Evolutionary conservation across 2,888 invertebrate genomes (phyloP).

Genomic region (Leptarthrus brevirostris): DNA sequence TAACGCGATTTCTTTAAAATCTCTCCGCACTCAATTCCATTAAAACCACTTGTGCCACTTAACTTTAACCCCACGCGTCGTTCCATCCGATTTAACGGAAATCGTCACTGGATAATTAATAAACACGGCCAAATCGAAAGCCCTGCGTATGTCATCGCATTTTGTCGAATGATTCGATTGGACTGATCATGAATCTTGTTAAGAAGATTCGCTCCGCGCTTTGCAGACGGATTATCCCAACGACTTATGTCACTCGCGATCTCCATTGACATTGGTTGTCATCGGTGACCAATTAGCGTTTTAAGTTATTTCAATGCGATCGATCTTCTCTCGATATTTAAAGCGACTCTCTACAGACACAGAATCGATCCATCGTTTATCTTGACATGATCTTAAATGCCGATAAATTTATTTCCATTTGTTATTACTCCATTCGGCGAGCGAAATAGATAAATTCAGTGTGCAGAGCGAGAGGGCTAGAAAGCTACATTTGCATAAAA

Average conservation of each 20-base stretch:
- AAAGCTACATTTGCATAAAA: slow-evolving; percentile 41
- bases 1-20: too few species aligned
- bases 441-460: slow-evolving; percentile 35
- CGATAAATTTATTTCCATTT: slow-evolving; percentile 57
- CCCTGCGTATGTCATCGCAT: slow-evolving; percentile 23
- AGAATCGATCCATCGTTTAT: slow-evolving; percentile 60
- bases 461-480: slow-evolving; percentile 7
- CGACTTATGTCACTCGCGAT: slow-evolving; percentile 49
- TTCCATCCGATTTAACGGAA: neutral
- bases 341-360: slow-evolving; percentile 2
- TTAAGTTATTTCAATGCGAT: slow-evolving; percentile 51
- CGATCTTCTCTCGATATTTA: slow-evolving; percentile 27
- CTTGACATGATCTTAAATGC: slow-evolving; percentile 60
- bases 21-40: too few species aligned
- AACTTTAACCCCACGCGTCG: neutral
- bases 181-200: slow-evolving; percentile 18
- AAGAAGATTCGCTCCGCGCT: slow-evolving; percentile 40
- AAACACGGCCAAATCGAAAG: slow-evolving; percentile 3
- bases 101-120: too few species aligned
- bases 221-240: slow-evolving; percentile 38
- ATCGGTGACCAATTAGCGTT: slow-evolving; percentile 52
- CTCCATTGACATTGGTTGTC: slow-evolving; percentile 49
- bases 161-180: neutral
- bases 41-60: neutral
- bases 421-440: slow-evolving; percentile 41